Evolutionary conservation across 2,888 invertebrate genomes (phyloP), one percentile per base, ranked within the genome.

Genomic region (Drosophila rellima): DNA sequence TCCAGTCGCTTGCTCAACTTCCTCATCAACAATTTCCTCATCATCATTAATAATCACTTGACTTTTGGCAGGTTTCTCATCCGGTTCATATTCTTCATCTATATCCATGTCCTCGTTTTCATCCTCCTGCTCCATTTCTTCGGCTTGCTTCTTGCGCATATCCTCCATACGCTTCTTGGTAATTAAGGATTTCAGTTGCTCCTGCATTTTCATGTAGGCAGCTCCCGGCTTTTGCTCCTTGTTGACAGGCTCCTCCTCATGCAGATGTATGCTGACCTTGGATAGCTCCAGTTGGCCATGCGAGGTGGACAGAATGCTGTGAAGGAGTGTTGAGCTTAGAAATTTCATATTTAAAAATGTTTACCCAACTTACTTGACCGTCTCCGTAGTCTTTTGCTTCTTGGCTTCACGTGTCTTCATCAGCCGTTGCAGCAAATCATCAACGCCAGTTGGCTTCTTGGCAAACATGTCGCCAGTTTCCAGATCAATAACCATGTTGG

Each of bases 181-280:
- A 87, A 98, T 97, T 91, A 95, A 93, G 13, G 94, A 93, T 84
- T 95, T 94, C 2, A 98, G 93, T 70, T 95, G 95, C 68, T 95
- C 94, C 88, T 95, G 95, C 55, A 98, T 92, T 79, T 94, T 95
- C n/a, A 94, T 91, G 74, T 96, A 94, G 79, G 95, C 95, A 2
- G 94, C 94, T 0, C 97, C 97, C 42, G 96, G 96, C 89, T 95
- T 94, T 33, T 93, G 93, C 15, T 93, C 91, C 50, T 82, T 89
- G 33, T 76, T 76, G 1, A 84, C 60, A 8, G 90, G 87, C 13
- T 86, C 76, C 5, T 90, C 88, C 7, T 91, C 90, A 8, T 84
- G 87, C 20, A 80, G 48, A 77, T 82, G 64, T 65, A 86, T 59
- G 85, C 80, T 80, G 57, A 92, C 75, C 88, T 92, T 92, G 5